Evolutionary conservation across 2,888 invertebrate genomes (phyloP), one percentile per base, ranked within the genome.

Genomic region (Scaptomyza caliginosa): DNA sequence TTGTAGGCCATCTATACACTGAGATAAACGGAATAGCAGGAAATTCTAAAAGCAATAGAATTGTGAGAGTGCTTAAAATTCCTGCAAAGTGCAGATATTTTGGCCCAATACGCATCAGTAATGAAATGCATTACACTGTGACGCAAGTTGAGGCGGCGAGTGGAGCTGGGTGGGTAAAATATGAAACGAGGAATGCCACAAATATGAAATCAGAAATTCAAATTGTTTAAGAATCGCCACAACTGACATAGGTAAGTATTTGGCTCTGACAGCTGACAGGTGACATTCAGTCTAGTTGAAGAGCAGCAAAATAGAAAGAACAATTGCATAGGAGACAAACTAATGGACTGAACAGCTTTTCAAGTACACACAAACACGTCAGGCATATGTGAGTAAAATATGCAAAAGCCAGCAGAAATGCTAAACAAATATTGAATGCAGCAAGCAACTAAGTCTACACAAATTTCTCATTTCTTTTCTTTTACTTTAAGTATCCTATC

Each of bases 221-320:
- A 58, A 67, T 72, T 32, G 58, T 52, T 54, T 58, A 48, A 48
- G 42, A 52, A 24, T 58, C 45, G 34, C 13, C 30, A 36, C 52
- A 50, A 52, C 34, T 42, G 43, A 42, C 55, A 48, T 16, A 40
- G 50, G 21, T 43, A 48, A 48, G 30, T 50, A 54, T 42, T 39
- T 24, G 32, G 16, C 16, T 17, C 26, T 26, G 68, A 43, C 70
- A 49, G 40, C 46, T 70, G 69, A 65, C 65, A 59, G 48, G 17
- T 64, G 48, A 49, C 30, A 34, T 24, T 3, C 45, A 57, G 32
- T 4, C 6, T 19, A n/a, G 10, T 26, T 36, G 40, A 42, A 24
- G 10, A 21, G n/a, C n/a, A n/a, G n/a, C n/a, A n/a, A n/a, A n/a
- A n/a, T n/a, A n/a, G n/a, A n/a, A n/a, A n/a, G 8, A 16, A 34